Evolutionary conservation across 2,797 vertebrate genomes (phyloP), one percentile per base, ranked within the genome.

Genomic region (Diplodus sargus): DNA sequence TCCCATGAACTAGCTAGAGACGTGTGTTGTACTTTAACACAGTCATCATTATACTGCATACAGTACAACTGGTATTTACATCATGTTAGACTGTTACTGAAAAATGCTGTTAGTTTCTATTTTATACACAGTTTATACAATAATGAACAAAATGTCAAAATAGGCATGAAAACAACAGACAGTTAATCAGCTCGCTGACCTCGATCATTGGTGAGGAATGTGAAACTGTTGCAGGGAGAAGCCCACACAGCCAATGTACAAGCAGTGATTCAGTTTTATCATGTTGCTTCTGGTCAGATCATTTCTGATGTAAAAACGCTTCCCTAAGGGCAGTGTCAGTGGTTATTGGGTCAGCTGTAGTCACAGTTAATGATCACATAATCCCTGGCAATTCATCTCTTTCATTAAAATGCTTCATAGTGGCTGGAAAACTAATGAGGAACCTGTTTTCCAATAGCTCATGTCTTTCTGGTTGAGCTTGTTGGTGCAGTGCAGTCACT

Each of bases 401-500:
- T 54, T 80, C 30, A 80, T 72, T 54, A 57, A 4, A 76, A 23
- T 51, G n/a, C 30, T 28, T 53, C 30, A 81, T 2, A 17, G 42
- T 61, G 60, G 54, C 23, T 58, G n/a, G n/a, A 34, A 18, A 45
- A 25, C 52, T 5, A 43, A 75, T 17, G 61, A 47, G 25, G 34
- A 86, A 69, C 70, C 48, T 9, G 70, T 77, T 84, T 84, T 64
- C 20, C 9, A 53, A n/a, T 22, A 25, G 30, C 63, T 57, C 13
- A 0, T 4, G 64, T 54, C 39, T 80, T 75, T 84, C 80, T 71
- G 70, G 89, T 83, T 75, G 30, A 85, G 57, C 84, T 52, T 39
- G 89, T 83, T 4, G 34, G 66, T 74, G 61, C 25, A 48, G 74
- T 66, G 61, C 54, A 25, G 30, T 49, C 25, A 56, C 62, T 62